Evolutionary conservation across 2,113 vertebrate genomes (phyloP).

Genomic region (Zapus hudsonius): DNA sequence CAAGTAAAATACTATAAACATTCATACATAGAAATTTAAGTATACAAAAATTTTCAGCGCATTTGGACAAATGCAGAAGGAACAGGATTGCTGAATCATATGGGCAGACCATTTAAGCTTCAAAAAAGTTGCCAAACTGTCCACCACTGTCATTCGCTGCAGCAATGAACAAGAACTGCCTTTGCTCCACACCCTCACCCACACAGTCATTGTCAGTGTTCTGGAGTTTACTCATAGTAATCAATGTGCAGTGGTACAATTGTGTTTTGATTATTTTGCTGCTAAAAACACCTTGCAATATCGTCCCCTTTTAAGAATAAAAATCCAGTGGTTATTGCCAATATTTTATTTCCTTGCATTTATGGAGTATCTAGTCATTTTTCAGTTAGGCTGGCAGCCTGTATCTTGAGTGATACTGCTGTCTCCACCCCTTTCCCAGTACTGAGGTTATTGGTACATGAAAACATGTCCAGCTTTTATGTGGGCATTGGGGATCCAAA

Average conservation of each 20-base stretch:
- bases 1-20: conserved; percentile 17
- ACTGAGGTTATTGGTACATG: too few species aligned
- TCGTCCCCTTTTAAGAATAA: background rate
- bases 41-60: background rate
- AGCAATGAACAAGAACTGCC: background rate
- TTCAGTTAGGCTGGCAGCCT: too few species aligned
- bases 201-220: background rate
- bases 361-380: too few species aligned
- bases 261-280: background rate
- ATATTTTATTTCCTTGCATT: background rate
- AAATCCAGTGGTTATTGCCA: background rate
- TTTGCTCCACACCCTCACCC: background rate
- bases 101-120: background rate
- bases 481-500: too few species aligned
- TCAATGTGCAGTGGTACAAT: background rate
- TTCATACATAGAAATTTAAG: background rate
- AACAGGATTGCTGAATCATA: background rate
- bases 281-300: background rate
- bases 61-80: background rate
- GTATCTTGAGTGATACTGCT: too few species aligned
- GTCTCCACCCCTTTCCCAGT: too few species aligned
- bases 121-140: background rate
- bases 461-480: too few species aligned
- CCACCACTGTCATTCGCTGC: background rate
- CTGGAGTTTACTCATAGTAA: background rate